These are phyloP conservation scores for Falcaria lacertinaria DNA, from an alignment of 2,888 invertebrate species.

Conservation along the genomic window DNA sequence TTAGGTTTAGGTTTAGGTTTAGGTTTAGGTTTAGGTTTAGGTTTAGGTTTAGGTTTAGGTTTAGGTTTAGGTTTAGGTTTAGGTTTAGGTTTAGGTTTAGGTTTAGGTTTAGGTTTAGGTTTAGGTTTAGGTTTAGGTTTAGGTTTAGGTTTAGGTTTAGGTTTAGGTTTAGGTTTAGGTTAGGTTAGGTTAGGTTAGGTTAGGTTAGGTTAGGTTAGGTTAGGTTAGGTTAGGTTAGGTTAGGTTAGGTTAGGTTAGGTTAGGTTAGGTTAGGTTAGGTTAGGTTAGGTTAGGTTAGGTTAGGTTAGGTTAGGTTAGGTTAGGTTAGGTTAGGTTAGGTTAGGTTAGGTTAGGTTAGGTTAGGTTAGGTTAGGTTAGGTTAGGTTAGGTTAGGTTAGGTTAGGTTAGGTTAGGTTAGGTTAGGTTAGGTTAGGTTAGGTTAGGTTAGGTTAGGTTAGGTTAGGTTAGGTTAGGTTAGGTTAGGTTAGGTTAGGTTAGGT, in stretches of 20 bases:
- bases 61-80: no score
- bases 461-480: conserved; percentile 10
- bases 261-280: conserved; percentile 14
- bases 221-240: conserved; percentile 9
- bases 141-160: not conserved
- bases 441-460: conserved; percentile 13
- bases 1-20: no score
- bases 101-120: conserved; percentile 1
- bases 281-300: conserved; percentile 17
- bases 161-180: conserved; percentile 3
- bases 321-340: conserved; percentile 17
- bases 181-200: conserved; percentile 9
- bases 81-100: no score
- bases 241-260: conserved; percentile 9
- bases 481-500: conserved; percentile 10
- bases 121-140: not conserved
- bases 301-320: conserved; percentile 17
- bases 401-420: conserved; percentile 14
- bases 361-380: conserved; percentile 17
- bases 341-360: conserved; percentile 18
- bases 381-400: conserved; percentile 12
- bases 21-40: no score
- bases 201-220: conserved; percentile 9
- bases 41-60: no score
- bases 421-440: conserved; percentile 14